These are phyloP conservation scores for Thumatha senex DNA, from an alignment of 2,888 invertebrate species.

Conservation along the genomic window DNA sequence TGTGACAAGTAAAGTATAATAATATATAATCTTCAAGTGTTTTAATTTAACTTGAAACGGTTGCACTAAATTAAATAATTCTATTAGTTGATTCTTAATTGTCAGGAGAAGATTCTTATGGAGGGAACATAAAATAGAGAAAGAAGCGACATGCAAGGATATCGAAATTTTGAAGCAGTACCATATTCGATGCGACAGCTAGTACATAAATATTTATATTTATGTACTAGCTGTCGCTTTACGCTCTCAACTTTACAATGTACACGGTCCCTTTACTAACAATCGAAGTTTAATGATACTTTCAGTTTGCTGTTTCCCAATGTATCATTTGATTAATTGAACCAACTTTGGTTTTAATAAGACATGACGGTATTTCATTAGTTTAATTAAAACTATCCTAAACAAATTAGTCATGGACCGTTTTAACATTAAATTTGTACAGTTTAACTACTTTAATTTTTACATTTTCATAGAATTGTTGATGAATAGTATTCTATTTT, in stretches of 20 bases:
- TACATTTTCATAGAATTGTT: neutral
- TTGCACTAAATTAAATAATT: no score
- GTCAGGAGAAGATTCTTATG: no score
- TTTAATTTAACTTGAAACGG: no score
- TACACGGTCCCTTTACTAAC: slow-evolving; percentile 35
- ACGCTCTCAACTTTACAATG: slow-evolving; percentile 13
- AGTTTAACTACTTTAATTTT: no score
- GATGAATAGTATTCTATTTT: neutral
- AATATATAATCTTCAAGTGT: no score
- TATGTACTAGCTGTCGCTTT: neutral
- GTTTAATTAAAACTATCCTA: neutral
- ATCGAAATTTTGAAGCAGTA: no score
- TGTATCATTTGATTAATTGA: slow-evolving; percentile 59
- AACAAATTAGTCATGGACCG: neutral
- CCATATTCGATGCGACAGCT: neutral
- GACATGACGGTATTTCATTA: neutral
- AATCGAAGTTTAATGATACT: slow-evolving; percentile 61
- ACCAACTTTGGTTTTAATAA: neutral
- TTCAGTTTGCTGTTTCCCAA: slow-evolving; percentile 53
- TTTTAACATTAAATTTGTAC: no score
- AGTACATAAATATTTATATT: neutral
- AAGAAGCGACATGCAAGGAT: no score
- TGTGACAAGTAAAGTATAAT: no score
- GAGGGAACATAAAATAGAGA: no score
- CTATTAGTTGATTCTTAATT: no score